These are phyloP conservation scores for Hormaphis cornu DNA, from an alignment of 1,140 invertebrate species.

Conservation along the genomic window DNA sequence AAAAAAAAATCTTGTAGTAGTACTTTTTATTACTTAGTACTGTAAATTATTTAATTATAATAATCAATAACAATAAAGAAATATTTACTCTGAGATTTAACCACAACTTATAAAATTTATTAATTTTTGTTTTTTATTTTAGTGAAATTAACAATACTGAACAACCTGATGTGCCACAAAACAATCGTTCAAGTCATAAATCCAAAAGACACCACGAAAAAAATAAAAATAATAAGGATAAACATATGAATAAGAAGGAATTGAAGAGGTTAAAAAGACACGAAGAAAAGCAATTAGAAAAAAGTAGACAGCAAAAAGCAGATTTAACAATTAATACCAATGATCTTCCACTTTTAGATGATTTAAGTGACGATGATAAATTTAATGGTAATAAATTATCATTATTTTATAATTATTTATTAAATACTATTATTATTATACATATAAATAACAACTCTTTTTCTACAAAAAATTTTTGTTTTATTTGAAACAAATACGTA, in stretches of 20 bases:
- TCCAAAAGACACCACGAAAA: constrained; percentile 1
- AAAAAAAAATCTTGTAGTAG: too few relatives aligned
- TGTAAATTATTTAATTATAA: too few relatives aligned
- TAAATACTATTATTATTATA: too few relatives aligned
- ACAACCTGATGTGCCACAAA: neutral
- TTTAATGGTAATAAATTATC: constrained; percentile 4
- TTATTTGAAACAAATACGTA: too few relatives aligned
- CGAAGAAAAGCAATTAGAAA: constrained; percentile 16
- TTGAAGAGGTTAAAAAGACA: constrained; percentile 15
- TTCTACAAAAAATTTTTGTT: too few relatives aligned
- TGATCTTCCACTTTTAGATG: constrained; percentile 15
- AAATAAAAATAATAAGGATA: constrained; percentile 8
- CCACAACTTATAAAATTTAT: too few relatives aligned
- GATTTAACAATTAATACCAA: neutral
- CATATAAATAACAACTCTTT: too few relatives aligned
- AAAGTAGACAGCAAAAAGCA: constrained; percentile 10
- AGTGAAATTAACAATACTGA: constrained; percentile 18
- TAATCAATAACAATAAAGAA: too few relatives aligned
- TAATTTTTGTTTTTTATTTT: neutral
- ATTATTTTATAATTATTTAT: too few relatives aligned
- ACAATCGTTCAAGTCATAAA: neutral
- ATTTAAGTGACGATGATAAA: constrained; percentile 22
- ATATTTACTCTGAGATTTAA: too few relatives aligned
- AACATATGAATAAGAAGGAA: neutral
- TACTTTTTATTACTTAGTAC: too few relatives aligned